These are phyloP conservation scores for Platalea minor DNA, from an alignment of 2,797 vertebrate genomes.

Conservation along the genomic window DNA sequence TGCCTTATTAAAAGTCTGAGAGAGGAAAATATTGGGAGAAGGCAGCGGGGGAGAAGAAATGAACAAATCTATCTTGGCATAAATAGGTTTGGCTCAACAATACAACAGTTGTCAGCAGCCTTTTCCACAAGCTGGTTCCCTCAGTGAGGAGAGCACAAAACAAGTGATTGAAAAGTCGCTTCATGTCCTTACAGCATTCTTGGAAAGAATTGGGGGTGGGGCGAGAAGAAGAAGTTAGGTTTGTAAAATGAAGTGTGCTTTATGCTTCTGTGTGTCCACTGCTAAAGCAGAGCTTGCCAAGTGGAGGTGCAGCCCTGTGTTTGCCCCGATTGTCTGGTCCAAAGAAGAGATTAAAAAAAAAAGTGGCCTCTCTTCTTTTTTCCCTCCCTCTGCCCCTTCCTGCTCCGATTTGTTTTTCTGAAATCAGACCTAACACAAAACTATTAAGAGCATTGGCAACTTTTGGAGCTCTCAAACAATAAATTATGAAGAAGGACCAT, in stretches of 20 bases:
- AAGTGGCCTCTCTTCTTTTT: not conserved
- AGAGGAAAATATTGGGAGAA: constrained; percentile 16
- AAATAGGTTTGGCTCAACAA: constrained; percentile 23
- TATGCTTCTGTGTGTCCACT: not conserved
- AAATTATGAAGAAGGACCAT: not conserved
- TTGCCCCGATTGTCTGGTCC: not conserved
- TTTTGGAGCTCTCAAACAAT: not conserved
- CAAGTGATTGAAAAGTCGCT: not conserved
- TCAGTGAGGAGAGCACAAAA: not conserved
- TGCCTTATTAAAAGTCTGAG: not conserved
- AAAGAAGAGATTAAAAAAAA: not conserved
- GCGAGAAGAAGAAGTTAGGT: not conserved
- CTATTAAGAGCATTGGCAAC: not conserved
- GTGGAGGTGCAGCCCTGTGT: not conserved
- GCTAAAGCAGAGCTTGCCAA: constrained; percentile 3
- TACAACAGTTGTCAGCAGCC: not conserved
- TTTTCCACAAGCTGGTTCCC: not conserved
- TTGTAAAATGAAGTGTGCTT: constrained; percentile 7
- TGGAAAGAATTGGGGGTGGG: not conserved
- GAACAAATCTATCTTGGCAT: not conserved
- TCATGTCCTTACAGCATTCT: not conserved
- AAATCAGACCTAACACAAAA: not conserved
- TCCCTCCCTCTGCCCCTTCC: not conserved
- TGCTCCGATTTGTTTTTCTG: not conserved
- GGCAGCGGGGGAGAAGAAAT: not conserved